Base-by-base conservation (phyloP, 2,888 invertebrate genomes). In the Napeogenes inachia region DNA sequence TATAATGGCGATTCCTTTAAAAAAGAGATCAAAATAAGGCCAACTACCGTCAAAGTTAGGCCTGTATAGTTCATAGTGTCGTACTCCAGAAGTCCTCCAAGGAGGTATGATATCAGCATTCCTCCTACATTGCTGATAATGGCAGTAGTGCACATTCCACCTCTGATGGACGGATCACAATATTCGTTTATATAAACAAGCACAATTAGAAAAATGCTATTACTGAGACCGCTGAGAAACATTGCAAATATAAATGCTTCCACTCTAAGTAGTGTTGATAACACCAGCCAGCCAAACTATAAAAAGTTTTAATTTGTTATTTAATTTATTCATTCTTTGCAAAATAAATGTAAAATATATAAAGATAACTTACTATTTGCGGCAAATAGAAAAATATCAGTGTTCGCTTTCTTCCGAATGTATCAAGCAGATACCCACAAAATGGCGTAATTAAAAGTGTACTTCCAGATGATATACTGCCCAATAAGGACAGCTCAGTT, bases 21-120 rank as follows among this genome's bases (percentile, higher is more conserved):
- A 2, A 78, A 8, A 2, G 35, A 5, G 8, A 81, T 32, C n/a
- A 77, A 10, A 0, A 71, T 33, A 1, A 76, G 67, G 0, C 75
- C 75, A 0, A 69, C 4, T 0, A 73, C 73, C 0, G 80, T 60
- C 33, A 78, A 56, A 0, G 73, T 55, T 4, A 83, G 60, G 30
- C 77, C 74, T 0, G 73, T 62, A 60, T 82, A 81, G 0, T 77
- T 63, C 75, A 81, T 78, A 1, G 59, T 56, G 32, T 74, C 21
- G 59, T 84, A 85, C 2, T 70, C 62, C 56, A 82, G 54, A 13
- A 64, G 71, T 0, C 82, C 81, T 2, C 83, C 83, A 3, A 81
- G 56, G 0, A 80, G 42, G 59, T 68, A 70, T 8, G 68, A 70
- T 4, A 67, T 33, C 32, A 70, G 45, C 53, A 65, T 61, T 0